phyloP scores from a whole-genome alignment of 2,113 vertebrate genomes.

The Pterophyllum scalare region DNA sequence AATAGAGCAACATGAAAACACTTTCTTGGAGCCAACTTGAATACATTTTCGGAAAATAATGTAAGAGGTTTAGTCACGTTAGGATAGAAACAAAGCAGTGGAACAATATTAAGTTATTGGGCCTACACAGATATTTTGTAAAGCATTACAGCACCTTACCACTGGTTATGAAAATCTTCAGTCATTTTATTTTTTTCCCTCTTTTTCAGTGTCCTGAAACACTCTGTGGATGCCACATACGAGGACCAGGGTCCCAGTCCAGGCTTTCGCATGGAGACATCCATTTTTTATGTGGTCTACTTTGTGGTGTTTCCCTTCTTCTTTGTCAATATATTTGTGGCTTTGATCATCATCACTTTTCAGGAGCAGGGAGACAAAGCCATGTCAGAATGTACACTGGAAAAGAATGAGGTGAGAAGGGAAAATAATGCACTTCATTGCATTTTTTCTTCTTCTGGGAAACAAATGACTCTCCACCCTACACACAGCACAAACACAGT shows the following conservation, averaged over 20 bases:
- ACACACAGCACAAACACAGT: background rate
- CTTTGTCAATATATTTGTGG: slow-evolving; percentile 99
- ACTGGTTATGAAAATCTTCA: background rate
- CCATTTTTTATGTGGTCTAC: slow-evolving; percentile 99
- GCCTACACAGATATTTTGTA: background rate
- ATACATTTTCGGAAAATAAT: too few relatives aligned
- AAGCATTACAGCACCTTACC: background rate
- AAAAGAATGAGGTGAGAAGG: slow-evolving; percentile 94
- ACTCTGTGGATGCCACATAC: slow-evolving; percentile 96
- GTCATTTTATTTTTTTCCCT: background rate
- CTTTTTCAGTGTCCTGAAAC: slow-evolving; percentile 91
- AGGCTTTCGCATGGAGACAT: slow-evolving; percentile 97
- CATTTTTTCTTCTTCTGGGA: background rate
- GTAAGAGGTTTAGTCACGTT: background rate
- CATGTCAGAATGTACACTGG: slow-evolving; percentile 98
- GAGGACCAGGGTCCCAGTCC: slow-evolving; percentile 98
- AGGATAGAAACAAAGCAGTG: background rate
- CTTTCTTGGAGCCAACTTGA: too few relatives aligned
- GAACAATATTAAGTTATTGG: background rate
- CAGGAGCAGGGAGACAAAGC: slow-evolving; percentile 99
- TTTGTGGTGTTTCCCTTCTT: slow-evolving; percentile 99
- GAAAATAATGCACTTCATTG: background rate
- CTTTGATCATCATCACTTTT: slow-evolving; percentile 99
- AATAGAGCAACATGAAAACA: background rate
- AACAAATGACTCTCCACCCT: background rate